Evolutionary conservation across 2,797 vertebrate species (phyloP), one percentile per base, ranked within the genome.

Genomic region (Tinamus major): DNA sequence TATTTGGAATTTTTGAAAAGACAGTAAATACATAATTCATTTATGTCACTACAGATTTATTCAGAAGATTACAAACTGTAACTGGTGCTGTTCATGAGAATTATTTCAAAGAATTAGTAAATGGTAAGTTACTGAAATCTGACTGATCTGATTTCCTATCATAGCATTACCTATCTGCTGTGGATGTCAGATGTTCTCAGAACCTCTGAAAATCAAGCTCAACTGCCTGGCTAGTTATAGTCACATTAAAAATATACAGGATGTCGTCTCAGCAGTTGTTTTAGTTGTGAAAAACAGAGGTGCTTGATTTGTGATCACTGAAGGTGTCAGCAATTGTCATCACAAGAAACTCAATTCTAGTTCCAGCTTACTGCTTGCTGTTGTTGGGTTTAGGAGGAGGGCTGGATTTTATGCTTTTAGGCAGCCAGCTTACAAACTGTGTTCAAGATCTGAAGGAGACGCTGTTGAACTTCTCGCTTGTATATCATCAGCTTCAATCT

Each of bases 391-490:
- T 41, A 58, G 78, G 85, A 81, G 63, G 80, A 63, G 81, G 33
- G 39, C 19, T 56, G 37, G 39, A 9, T 42, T 93, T 96, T 89
- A 90, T 91, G 41, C 75, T 86, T 89, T 44, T 78, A 95, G 95
- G 92, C 96, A 92, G 92, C 48, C 78, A 93, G 85, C 87, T 39
- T 91, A 37, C 61, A 46, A 78, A 88, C 67, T 71, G 21, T 33
- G 21, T 53, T 70, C 84, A 90, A 78, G 92, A 93, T 93, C 70
- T 92, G 83, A 95, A 94, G 93, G 89, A 93, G 92, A 93, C 95
- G 93, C 93, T 86, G 20, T 86, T 96, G 88, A 95, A 91, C 94
- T 96, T 95, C 87, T 95, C 91, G 78, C 80, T 78, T 91, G 33
- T 95, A 89, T 91, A 90, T 93, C 79, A 91, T 95, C 89, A 79